These are phyloP conservation scores for Sapayoa aenigma DNA, from an alignment of 2,113 vertebrate species.

Conservation along the genomic window DNA sequence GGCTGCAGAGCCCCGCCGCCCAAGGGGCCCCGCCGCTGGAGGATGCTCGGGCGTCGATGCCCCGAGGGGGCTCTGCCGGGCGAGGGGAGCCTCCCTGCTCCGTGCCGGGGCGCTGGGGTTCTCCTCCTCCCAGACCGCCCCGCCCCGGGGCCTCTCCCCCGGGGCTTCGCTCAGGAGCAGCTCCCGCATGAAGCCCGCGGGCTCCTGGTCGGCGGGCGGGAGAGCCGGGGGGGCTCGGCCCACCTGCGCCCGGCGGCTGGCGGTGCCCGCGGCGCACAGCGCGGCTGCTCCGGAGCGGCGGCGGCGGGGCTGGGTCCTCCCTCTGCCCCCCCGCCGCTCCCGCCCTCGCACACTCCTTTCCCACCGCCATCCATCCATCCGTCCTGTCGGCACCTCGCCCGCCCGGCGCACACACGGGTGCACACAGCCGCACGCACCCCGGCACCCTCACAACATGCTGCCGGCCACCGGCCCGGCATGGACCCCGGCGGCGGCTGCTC, in stretches of 20 bases:
- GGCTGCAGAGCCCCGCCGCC: not conserved
- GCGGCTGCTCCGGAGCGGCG: conserved; percentile 9
- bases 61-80: not conserved
- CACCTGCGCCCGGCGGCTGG: conserved; percentile 44
- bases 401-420: conserved; percentile 25
- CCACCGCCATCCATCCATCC: conserved; percentile 48
- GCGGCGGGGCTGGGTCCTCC: conserved; percentile 32
- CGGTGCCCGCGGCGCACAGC: not conserved
- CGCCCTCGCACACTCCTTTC: conserved; percentile 57
- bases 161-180: not conserved
- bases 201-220: not conserved
- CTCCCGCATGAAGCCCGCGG: not conserved
- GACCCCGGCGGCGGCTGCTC: conserved; percentile 30
- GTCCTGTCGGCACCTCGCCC: conserved; percentile 57
- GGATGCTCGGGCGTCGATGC: not conserved
- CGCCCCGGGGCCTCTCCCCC: not conserved
- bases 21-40: not conserved
- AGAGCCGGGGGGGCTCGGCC: not conserved
- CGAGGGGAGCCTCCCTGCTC: not conserved
- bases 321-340: conserved; percentile 29
- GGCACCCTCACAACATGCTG: conserved; percentile 60
- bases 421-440: conserved; percentile 18
- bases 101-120: not conserved
- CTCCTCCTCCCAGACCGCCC: not conserved
- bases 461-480: conserved; percentile 32